phyloP scores from a whole-genome alignment of 2,113 vertebrate species.

The Corythoichthys intestinalis region DNA sequence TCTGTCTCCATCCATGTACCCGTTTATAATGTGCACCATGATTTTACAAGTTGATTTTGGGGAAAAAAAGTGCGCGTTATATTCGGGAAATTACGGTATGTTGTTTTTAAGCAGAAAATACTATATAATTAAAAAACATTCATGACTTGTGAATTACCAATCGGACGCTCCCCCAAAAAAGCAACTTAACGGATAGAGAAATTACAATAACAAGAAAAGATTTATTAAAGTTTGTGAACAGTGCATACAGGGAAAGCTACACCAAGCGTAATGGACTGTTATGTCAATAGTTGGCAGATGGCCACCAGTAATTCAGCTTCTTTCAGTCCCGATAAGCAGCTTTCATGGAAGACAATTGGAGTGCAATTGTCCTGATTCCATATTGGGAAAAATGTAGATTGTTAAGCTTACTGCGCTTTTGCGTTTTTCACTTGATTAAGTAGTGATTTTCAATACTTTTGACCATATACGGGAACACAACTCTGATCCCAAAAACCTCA shows the following conservation, averaged over 20 bases:
- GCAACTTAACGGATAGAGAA: background rate
- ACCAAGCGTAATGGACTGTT: slow-evolving; percentile 37
- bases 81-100: too few relatives aligned
- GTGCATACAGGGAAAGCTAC: slow-evolving; percentile 8
- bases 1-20: too few relatives aligned
- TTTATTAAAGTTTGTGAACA: background rate
- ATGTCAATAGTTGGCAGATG: slow-evolving; percentile 48
- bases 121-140: too few relatives aligned
- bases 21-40: too few relatives aligned
- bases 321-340: slow-evolving; percentile 36
- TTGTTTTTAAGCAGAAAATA: too few relatives aligned
- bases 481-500: background rate
- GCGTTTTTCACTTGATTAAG: background rate
- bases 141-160: too few relatives aligned
- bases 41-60: too few relatives aligned
- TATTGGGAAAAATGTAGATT: slow-evolving; percentile 16
- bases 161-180: background rate
- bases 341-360: slow-evolving; percentile 30
- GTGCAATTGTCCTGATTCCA: slow-evolving; percentile 14
- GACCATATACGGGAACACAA: background rate
- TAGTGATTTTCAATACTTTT: background rate
- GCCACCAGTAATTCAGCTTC: slow-evolving; percentile 28
- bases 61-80: too few relatives aligned
- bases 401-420: background rate
- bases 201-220: background rate